phyloP scores from a whole-genome alignment of 1,140 invertebrate genomes.

The Drosophila setifemur region DNA sequence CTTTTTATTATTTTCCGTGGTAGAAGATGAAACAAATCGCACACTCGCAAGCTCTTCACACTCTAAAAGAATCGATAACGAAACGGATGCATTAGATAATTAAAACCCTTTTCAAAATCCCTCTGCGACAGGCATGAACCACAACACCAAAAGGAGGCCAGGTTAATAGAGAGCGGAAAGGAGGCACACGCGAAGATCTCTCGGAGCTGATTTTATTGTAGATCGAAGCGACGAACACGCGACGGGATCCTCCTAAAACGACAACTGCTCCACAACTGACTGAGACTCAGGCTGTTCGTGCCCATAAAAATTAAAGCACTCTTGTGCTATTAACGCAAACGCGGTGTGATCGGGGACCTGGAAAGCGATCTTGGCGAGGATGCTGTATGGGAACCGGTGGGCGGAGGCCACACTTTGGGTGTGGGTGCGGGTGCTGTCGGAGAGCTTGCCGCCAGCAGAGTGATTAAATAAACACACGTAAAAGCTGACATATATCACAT shows the following conservation, averaged over 20 bases:
- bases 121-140: slow-evolving; percentile 51
- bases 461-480: slow-evolving; percentile 36
- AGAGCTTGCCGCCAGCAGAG: slow-evolving; percentile 21
- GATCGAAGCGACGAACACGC: slow-evolving; percentile 53
- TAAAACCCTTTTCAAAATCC: slow-evolving; percentile 55
- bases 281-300: slow-evolving; percentile 52
- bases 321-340: slow-evolving; percentile 73
- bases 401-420: not conserved
- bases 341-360: slow-evolving; percentile 35
- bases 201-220: slow-evolving; percentile 62
- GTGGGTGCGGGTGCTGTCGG: slow-evolving; percentile 47
- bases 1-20: slow-evolving; percentile 23
- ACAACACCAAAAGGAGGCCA: slow-evolving; percentile 8
- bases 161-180: slow-evolving; percentile 8
- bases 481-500: slow-evolving; percentile 40
- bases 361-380: slow-evolving; percentile 51
- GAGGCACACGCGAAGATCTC: slow-evolving; percentile 61
- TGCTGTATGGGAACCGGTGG: slow-evolving; percentile 23
- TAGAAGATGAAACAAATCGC: slow-evolving; percentile 64
- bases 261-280: slow-evolving; percentile 57
- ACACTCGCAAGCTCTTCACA: slow-evolving; percentile 27
- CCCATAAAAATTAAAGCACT: slow-evolving; percentile 80
- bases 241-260: slow-evolving; percentile 58
- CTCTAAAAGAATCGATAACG: slow-evolving; percentile 70
- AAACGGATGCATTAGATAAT: slow-evolving; percentile 72